Conservation (phyloP, 2,113 vertebrate species). For the Urocynchramus pylzowi region DNA sequence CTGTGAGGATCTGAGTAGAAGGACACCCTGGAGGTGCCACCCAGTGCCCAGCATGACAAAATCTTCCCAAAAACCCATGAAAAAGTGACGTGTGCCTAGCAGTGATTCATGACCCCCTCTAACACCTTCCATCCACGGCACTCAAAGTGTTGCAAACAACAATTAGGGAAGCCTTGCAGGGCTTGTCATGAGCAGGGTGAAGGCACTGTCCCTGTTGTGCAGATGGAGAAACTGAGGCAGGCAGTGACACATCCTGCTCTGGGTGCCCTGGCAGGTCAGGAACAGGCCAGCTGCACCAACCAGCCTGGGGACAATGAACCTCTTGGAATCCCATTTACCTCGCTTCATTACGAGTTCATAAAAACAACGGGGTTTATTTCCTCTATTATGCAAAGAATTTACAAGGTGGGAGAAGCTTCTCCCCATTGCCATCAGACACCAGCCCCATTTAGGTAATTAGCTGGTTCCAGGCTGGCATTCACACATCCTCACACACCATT, state of each 20-base stretch:
- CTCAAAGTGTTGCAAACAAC: not conserved
- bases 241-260: not conserved
- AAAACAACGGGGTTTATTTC: conserved; percentile 53
- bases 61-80: not conserved
- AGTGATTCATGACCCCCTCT: not conserved
- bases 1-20: not conserved
- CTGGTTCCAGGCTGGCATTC: not conserved
- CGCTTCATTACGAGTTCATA: conserved; percentile 28
- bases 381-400: conserved; percentile 40
- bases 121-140: not conserved
- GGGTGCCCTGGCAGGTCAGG: not conserved
- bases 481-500: not conserved
- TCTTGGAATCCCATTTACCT: conserved; percentile 45
- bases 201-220: not conserved
- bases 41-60: not conserved
- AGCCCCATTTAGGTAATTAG: not conserved
- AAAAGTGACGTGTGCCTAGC: not conserved
- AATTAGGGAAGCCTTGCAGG: not conserved
- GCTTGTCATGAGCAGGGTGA: not conserved
- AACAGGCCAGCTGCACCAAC: not conserved
- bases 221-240: conserved; percentile 1
- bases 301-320: not conserved
- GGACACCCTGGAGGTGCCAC: not conserved
- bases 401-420: conserved; percentile 17
- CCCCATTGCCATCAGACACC: not conserved